phyloP scores from a whole-genome alignment of 2,113 vertebrate species.

The Hippocampus zosterae region DNA sequence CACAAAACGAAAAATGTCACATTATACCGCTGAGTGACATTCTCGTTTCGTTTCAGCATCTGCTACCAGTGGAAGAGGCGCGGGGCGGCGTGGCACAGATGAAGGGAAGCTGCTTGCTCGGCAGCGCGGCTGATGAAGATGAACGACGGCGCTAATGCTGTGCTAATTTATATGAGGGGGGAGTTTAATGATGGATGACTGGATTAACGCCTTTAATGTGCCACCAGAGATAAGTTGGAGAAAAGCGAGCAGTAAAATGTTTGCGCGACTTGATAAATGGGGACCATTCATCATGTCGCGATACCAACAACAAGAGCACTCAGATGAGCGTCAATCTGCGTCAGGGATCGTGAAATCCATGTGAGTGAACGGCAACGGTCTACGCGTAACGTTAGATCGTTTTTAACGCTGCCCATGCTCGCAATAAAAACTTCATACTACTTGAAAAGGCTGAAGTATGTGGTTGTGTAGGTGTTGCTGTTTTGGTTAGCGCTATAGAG shows the following conservation, averaged over 20 bases:
- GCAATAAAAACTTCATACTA: not conserved
- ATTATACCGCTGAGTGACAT: not conserved
- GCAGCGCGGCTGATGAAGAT: constrained; percentile 69
- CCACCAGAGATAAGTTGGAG: constrained; percentile 37
- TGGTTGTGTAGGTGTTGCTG: not conserved
- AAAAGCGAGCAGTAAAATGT: constrained; percentile 42
- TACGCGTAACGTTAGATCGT: not conserved
- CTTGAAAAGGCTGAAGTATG: not conserved
- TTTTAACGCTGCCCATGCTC: not conserved
- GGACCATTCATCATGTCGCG: constrained; percentile 41
- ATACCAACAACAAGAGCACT: constrained; percentile 2
- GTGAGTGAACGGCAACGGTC: not conserved
- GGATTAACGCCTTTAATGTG: constrained; percentile 45
- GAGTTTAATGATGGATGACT: constrained; percentile 64
- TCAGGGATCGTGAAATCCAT: not conserved
- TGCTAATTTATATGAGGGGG: constrained; percentile 64
- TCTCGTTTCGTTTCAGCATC: constrained; percentile 1
- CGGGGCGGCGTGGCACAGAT: constrained; percentile 2
- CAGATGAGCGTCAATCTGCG: not conserved
- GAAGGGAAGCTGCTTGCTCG: constrained; percentile 56
- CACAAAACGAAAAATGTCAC: no score
- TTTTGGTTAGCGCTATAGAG: not conserved
- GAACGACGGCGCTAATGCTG: constrained; percentile 61
- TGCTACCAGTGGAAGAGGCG: not conserved
- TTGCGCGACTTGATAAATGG: constrained; percentile 42